Base-by-base conservation (phyloP, 2,888 invertebrate genomes). In the Galerucella pusilla region DNA sequence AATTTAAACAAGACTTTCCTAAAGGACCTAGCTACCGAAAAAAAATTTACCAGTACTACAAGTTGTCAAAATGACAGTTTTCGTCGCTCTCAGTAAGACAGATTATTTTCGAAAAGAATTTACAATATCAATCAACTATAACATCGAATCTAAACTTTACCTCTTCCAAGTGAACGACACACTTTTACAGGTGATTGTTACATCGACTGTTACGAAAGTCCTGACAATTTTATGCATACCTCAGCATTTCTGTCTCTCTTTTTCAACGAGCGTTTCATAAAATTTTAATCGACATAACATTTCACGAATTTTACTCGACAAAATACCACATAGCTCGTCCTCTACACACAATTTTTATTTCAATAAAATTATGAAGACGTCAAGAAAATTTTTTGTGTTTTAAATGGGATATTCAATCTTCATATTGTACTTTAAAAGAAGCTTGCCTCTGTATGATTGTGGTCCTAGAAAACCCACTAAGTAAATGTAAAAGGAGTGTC, bases 151-250 rank as follows among this genome's bases (percentile, higher is more conserved):
- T 12, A 11, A 49, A 35, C 35, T 35, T 35, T 35, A 35, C 35
- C 35, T 35, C 35, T 35, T 35, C 14, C 0, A 4, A 49, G 14
- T 14, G 14, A 49, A 49, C 75, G 69, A 69, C 69, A 69, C 60
- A 69, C 69, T 69, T 35, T 7, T 69, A 69, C 60, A 69, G 61
- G 69, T 69, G 69, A 69, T 61, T 60, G 69, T 69, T 61, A 69
- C 61, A 46, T 20, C 60, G 69, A 60, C 12, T 69, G 61, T 69
- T 60, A 69, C 60, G 60, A 69, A 69, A 68, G 42, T 11, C 59
- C 60, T 57, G 68, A 69, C 69, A 69, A 61, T 69, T 61, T 69
- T 49, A 69, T 69, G 61, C 69, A 61, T 69, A 61, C 69, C 61
- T 69, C 45, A 12, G 49, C 45, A 35, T 52, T 52, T 28, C 61